Evolutionary conservation across 2,888 invertebrate genomes (phyloP).

Genomic region (Synergus japonicus): DNA sequence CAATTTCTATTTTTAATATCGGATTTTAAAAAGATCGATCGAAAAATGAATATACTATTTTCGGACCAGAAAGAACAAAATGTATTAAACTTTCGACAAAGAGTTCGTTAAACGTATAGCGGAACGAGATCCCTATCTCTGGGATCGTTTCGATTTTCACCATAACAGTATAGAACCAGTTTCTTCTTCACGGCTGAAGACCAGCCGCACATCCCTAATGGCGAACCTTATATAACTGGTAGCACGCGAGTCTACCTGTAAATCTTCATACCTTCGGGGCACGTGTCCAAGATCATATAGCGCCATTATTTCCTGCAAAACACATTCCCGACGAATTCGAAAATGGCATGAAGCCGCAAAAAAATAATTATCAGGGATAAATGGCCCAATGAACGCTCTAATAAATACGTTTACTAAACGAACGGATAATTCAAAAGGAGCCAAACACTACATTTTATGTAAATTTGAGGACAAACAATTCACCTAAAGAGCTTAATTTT

Average conservation of each 20-base stretch:
- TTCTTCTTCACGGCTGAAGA: constrained; percentile 1
- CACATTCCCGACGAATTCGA: constrained; percentile 1
- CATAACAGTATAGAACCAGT: constrained; percentile 40
- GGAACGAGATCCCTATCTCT: constrained; percentile 13
- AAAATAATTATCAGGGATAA: constrained; percentile 11
- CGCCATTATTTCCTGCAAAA: constrained; percentile 15
- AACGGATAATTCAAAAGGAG: background rate
- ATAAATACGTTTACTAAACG: constrained; percentile 10
- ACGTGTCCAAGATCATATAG: constrained; percentile 28
- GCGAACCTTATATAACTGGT: constrained; percentile 22
- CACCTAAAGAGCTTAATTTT: background rate
- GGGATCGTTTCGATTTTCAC: constrained; percentile 18
- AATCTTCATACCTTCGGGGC: constrained; percentile 27
- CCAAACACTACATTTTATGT: background rate
- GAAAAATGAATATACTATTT: no score
- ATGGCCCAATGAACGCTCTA: background rate
- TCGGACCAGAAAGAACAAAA: background rate
- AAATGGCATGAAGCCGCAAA: constrained; percentile 1
- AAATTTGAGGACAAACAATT: constrained; percentile 4
- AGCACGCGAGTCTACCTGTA: constrained; percentile 31
- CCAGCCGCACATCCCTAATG: constrained; percentile 12
- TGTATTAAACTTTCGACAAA: constrained; percentile 16
- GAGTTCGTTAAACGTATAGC: constrained; percentile 32
- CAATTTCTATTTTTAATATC: no score
- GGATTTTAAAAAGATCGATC: no score